phyloP scores from a whole-genome alignment of 2,113 vertebrate species.

The Ceratotherium simum region DNA sequence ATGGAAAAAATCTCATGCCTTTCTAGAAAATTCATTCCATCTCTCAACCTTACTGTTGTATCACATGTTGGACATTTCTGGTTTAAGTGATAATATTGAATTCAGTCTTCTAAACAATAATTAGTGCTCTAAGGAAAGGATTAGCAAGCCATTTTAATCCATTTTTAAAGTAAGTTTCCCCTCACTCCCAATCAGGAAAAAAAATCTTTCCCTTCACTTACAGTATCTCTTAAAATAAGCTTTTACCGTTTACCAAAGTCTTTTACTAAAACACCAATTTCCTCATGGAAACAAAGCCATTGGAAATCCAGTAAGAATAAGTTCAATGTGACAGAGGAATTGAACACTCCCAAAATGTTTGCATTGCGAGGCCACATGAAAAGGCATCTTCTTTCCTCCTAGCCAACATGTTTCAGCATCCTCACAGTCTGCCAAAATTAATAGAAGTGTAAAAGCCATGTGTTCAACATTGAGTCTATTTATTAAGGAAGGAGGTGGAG shows the following conservation, averaged over 20 bases:
- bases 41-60: not conserved
- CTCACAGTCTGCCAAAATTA: slow-evolving; percentile 75
- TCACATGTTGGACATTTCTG: slow-evolving; percentile 12
- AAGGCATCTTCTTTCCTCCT: slow-evolving; percentile 65
- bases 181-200: not conserved
- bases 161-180: not conserved
- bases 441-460: slow-evolving; percentile 69
- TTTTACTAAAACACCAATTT: not conserved
- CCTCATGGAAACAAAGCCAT: not conserved
- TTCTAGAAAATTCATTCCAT: not conserved
- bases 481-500: slow-evolving; percentile 60
- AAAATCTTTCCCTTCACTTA: not conserved
- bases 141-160: slow-evolving; percentile 1
- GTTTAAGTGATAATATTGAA: slow-evolving; percentile 49
- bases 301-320: not conserved
- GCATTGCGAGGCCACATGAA: slow-evolving; percentile 68
- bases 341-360: slow-evolving; percentile 60
- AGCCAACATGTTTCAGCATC: slow-evolving; percentile 72
- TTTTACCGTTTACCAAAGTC: slow-evolving; percentile 36
- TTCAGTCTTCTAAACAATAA: not conserved
- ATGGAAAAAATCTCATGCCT: not conserved
- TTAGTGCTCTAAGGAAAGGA: not conserved
- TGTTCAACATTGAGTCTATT: slow-evolving; percentile 80
- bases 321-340: slow-evolving; percentile 33
- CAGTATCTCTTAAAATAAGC: slow-evolving; percentile 57